Conservation (phyloP, 2,113 vertebrate species). For the Enhydra lutris region DNA sequence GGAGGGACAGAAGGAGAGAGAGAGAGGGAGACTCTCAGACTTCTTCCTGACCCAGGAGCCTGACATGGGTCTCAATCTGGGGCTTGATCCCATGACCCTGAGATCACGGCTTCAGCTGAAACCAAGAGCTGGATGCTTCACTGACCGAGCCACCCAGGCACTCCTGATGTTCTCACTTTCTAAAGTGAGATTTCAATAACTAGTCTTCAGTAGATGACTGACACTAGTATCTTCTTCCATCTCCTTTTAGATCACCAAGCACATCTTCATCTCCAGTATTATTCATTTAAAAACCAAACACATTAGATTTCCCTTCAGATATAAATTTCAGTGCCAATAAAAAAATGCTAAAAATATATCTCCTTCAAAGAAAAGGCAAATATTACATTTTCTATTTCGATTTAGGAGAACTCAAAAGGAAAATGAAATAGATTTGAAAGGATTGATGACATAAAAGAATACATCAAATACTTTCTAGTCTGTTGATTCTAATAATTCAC, state of each 20-base stretch:
- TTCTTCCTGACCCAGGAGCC: background rate
- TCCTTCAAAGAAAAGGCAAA: conserved; percentile 31
- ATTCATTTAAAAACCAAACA: conserved; percentile 3
- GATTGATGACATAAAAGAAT: background rate
- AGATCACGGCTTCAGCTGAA: background rate
- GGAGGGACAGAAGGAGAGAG: background rate
- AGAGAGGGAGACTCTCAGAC: background rate
- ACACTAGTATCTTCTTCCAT: background rate
- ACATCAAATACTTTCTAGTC: conserved; percentile 42
- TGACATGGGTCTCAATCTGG: background rate
- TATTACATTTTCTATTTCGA: conserved; percentile 45
- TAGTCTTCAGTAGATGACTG: background rate
- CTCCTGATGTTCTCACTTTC: background rate
- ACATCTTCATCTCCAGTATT: background rate
- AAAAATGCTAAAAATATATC: conserved; percentile 10
- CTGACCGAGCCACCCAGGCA: background rate
- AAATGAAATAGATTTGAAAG: conserved; percentile 51
- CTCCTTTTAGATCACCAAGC: background rate
- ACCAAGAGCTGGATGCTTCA: background rate
- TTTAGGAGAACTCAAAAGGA: conserved; percentile 53
- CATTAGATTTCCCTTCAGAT: background rate
- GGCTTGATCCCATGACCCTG: background rate
- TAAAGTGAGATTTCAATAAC: background rate
- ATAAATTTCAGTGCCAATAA: conserved; percentile 36
- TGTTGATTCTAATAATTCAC: conserved; percentile 56